Conservation (phyloP, 2,888 invertebrate genomes). For the Chaetogeoica ovagalla region DNA sequence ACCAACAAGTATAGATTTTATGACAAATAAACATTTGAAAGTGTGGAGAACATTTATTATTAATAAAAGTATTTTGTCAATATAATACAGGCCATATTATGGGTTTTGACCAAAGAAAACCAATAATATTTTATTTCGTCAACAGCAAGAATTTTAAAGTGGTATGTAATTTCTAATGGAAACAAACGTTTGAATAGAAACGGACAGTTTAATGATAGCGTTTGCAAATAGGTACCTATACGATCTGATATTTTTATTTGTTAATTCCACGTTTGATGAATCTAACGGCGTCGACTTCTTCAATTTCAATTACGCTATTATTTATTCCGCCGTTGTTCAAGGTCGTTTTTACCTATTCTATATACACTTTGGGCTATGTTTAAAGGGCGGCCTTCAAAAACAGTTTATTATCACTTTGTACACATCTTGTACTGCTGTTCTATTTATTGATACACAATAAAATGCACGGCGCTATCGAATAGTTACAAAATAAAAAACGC, state of each 20-base stretch:
- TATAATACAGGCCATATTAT: not conserved
- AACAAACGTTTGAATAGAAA: not conserved
- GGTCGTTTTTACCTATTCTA: not conserved
- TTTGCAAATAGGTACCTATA: not conserved
- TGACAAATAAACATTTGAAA: not conserved
- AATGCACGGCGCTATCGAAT: too few relatives aligned
- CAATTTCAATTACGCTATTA: not conserved
- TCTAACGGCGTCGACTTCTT: not conserved
- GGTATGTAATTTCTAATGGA: not conserved
- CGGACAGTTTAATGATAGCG: slow-evolving; percentile 9
- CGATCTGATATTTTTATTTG: not conserved
- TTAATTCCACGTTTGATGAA: not conserved
- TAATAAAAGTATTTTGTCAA: not conserved
- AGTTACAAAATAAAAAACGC: too few relatives aligned
- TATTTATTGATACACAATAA: not conserved
- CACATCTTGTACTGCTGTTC: not conserved
- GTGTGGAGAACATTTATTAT: not conserved
- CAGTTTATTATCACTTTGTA: not conserved
- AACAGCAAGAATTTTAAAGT: not conserved
- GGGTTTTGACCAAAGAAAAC: not conserved
- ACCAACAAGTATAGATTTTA: not conserved
- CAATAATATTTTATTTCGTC: not conserved
- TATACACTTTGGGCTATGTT: not conserved
- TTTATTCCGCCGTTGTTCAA: not conserved
- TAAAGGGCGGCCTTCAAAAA: not conserved